Percentiles rank a stretch among this genome's conserved stretches.
phyloP scores from a whole-genome alignment of 2,797 vertebrate genomes.

The Glossophaga mutica region DNA sequence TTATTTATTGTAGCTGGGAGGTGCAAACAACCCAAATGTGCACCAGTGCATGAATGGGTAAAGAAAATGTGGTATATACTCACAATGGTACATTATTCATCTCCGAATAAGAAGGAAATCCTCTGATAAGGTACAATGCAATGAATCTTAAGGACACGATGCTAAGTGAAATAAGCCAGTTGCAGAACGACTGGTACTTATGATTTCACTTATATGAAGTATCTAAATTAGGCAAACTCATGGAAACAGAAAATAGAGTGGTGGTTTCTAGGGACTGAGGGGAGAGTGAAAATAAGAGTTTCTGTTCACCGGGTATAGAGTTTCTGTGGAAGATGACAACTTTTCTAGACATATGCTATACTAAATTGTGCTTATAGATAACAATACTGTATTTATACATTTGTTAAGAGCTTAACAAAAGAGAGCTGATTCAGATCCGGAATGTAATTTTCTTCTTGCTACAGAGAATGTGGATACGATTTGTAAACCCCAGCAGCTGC shows the following conservation, averaged over 20 bases:
- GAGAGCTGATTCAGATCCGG: background rate
- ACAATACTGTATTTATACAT: background rate
- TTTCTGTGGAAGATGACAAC: background rate
- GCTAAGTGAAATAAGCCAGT: background rate
- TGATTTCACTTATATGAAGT: background rate
- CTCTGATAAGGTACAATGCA: background rate
- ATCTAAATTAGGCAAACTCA: background rate
- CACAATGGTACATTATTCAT: background rate
- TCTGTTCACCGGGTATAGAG: background rate
- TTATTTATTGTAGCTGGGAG: background rate
- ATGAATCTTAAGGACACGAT: background rate
- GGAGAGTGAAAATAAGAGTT: background rate
- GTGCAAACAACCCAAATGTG: background rate
- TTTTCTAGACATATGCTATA: background rate
- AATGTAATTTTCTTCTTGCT: background rate
- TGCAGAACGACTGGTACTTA: background rate
- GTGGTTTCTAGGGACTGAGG: background rate
- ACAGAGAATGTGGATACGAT: background rate
- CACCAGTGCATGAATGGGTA: background rate
- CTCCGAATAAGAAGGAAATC: background rate
- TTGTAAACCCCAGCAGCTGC: background rate
- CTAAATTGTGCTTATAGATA: background rate
- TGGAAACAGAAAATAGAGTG: background rate
- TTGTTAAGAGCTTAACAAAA: background rate
- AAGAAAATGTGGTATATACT: background rate